Evolutionary conservation across 2,888 invertebrate species (phyloP).

Genomic region (Drosophila paramelanica): DNA sequence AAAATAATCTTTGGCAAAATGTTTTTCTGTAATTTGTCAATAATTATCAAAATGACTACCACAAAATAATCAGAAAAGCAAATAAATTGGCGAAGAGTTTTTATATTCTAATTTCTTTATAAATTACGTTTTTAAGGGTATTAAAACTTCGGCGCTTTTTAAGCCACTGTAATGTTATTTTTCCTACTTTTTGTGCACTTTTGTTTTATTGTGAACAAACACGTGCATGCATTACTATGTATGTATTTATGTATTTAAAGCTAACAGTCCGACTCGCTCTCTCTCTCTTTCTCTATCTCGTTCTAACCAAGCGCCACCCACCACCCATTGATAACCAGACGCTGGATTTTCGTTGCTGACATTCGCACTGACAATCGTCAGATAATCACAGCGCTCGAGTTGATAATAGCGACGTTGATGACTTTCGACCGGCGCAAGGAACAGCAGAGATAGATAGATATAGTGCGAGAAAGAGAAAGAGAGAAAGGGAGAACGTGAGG

Average conservation of each 20-base stretch:
- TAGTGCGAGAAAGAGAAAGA: too few relatives aligned
- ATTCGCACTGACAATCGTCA: slow-evolving; percentile 60
- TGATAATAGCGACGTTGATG: slow-evolving; percentile 74
- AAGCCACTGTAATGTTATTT: background rate
- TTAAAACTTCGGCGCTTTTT: background rate
- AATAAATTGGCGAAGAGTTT: too few relatives aligned
- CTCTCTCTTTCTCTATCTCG: slow-evolving; percentile 8
- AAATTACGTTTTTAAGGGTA: background rate
- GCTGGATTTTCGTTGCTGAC: slow-evolving; percentile 20
- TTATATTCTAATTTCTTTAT: too few relatives aligned
- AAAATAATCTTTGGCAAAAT: too few relatives aligned
- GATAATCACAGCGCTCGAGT: slow-evolving; percentile 72
- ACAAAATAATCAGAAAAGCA: too few relatives aligned
- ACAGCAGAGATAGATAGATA: background rate
- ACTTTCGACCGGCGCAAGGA: slow-evolving; percentile 45
- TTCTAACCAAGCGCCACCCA: slow-evolving; percentile 1
- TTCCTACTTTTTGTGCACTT: slow-evolving; percentile 4
- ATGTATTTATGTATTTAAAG: slow-evolving; percentile 1
- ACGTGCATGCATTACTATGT: background rate
- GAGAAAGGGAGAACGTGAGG: background rate
- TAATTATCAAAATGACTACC: too few relatives aligned
- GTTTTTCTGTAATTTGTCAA: too few relatives aligned
- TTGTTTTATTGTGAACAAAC: too few relatives aligned
- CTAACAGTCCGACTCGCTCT: background rate
- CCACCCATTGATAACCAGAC: slow-evolving; percentile 21